Percentiles rank a stretch among this genome's conserved stretches.
Conservation (phyloP, 2,888 invertebrate species). For the Octonoba sinensis region DNA sequence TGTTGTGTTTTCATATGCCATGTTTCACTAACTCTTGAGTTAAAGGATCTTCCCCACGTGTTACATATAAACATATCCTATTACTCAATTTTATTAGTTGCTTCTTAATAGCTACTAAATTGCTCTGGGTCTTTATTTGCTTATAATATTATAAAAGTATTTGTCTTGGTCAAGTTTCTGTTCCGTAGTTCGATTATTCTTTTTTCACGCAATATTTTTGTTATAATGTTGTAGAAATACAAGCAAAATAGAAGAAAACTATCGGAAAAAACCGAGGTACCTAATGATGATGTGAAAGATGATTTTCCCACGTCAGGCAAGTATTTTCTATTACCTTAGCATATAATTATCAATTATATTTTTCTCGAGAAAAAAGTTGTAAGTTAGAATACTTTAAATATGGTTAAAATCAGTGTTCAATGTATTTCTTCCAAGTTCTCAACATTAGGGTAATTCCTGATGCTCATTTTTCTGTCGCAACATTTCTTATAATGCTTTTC, state of each 20-base stretch:
- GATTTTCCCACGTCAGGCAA: constrained; percentile 14
- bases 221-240: constrained; percentile 19
- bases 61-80: not conserved
- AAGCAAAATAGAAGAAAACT: constrained; percentile 31
- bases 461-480: too few relatives aligned
- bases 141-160: too few relatives aligned
- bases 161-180: too few relatives aligned
- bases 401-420: too few relatives aligned
- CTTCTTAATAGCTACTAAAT: not conserved
- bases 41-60: too few relatives aligned
- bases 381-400: not conserved
- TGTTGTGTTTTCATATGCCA: not conserved
- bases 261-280: constrained; percentile 3
- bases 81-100: too few relatives aligned
- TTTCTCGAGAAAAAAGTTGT: not conserved
- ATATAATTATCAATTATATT: not conserved
- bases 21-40: too few relatives aligned
- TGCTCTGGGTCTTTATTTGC: not conserved
- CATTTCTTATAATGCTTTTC: too few relatives aligned
- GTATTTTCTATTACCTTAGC: not conserved
- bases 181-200: too few relatives aligned
- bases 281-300: not conserved
- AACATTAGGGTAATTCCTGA: too few relatives aligned
- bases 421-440: too few relatives aligned
- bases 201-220: too few relatives aligned